Evolutionary conservation across 1,140 invertebrate species (phyloP), one percentile per base, ranked within the genome.

Genomic region (Neodiprion virginianus): DNA sequence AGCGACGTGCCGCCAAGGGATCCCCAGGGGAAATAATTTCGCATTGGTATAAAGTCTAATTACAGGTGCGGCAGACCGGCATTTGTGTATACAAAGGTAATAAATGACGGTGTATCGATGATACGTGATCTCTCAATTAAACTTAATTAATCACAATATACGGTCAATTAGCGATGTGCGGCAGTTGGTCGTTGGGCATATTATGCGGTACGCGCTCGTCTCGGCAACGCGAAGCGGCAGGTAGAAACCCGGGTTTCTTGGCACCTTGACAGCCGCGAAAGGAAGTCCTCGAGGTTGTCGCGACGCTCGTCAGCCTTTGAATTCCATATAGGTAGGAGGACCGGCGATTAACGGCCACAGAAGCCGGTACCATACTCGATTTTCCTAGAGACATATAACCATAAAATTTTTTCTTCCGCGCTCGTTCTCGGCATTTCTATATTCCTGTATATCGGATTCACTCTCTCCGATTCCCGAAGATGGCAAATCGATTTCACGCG

Each of bases 241-340:
- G 5, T 5, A 8, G 11, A 61, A 61, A 14, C 53, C 53, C 53
- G 53, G 53, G 53, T 61, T 61, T 61, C 53, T 61, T 61, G 53
- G 53, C 53, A 61, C 53, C 53, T 61, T 61, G 53, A 61, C 53
- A 17, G n/a, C 53, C 53, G 8, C 53, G n/a, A 61, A 61, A 61
- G 53, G 53, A 61, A 61, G 53, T 61, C 53, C 53, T 61, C 53
- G 53, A 61, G 53, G 53, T 8, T 61, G 53, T 61, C 53, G 53
- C 53, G 53, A 61, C 53, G 53, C 53, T 61, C 53, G 53, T 61
- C 53, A 61, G 53, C 53, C 53, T 61, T 61, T 61, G 53, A 61
- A 61, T 61, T 61, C 53, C 53, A 61, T 61, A 61, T 61, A 61
- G 53, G 53, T 14, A 61, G 53, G 11, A 61, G n/a, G 11, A 53